Evolutionary conservation across 2,797 vertebrate genomes (phyloP).

Genomic region (Glyptemys insculpta): DNA sequence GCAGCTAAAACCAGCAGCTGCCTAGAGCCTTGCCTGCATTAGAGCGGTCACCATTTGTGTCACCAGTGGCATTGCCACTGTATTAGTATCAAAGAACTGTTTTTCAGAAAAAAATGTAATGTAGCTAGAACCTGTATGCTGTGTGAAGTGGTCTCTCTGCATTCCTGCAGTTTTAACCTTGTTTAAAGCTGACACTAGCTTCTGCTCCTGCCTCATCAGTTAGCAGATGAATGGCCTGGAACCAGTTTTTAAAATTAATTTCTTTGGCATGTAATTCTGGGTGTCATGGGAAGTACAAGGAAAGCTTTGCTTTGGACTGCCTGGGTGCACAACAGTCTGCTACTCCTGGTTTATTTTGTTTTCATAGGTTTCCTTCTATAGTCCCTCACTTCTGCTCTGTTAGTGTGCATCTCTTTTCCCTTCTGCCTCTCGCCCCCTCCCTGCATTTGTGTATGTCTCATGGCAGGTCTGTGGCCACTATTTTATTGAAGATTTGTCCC

Average conservation of each 20-base stretch:
- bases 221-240: neutral
- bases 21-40: neutral
- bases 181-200: slow-evolving; percentile 5
- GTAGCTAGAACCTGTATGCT: neutral
- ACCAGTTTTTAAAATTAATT: neutral
- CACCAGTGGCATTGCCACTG: neutral
- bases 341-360: slow-evolving; percentile 5
- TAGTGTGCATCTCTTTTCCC: slow-evolving; percentile 30
- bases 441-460: neutral
- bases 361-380: neutral
- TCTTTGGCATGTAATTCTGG: neutral
- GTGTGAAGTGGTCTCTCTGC: slow-evolving; percentile 1
- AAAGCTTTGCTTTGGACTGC: slow-evolving; percentile 38
- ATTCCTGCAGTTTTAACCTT: slow-evolving; percentile 32
- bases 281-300: slow-evolving; percentile 45
- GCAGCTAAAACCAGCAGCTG: neutral
- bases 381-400: slow-evolving; percentile 40
- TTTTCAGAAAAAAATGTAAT: neutral
- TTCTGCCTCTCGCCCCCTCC: slow-evolving; percentile 31
- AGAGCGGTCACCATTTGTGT: neutral
- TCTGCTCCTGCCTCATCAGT: slow-evolving; percentile 48
- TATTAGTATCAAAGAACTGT: neutral
- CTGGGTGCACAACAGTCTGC: slow-evolving; percentile 15
- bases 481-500: slow-evolving; percentile 58
- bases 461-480: slow-evolving; percentile 45